A percentile compares a stretch with the other conserved stretches of the same genome.
Conservation (phyloP, 2,797 vertebrate genomes). For the Chlorospingus flavigularis region DNA sequence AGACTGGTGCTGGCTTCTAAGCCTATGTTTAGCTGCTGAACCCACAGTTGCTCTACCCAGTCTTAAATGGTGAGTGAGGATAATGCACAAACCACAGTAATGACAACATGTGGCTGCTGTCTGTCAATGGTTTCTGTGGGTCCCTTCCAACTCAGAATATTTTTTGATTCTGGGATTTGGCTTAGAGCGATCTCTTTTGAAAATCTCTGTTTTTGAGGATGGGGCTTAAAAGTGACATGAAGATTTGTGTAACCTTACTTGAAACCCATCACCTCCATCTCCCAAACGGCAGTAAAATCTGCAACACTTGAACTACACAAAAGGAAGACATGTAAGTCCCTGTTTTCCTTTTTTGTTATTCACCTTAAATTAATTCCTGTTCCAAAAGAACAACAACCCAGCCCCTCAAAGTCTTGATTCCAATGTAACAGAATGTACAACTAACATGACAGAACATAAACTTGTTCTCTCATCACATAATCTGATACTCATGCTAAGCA, state of each 20-base stretch:
- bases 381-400: background rate
- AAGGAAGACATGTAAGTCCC: background rate
- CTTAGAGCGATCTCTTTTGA: background rate
- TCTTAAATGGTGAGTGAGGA: background rate
- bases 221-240: background rate
- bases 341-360: background rate
- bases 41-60: background rate
- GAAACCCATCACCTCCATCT: background rate
- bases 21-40: background rate
- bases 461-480: background rate
- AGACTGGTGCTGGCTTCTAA: background rate
- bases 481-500: background rate
- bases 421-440: background rate
- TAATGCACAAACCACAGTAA: background rate
- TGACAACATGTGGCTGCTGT: background rate
- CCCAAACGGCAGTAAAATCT: background rate
- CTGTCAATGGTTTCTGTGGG: background rate
- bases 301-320: background rate
- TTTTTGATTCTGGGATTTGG: background rate
- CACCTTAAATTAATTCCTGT: background rate
- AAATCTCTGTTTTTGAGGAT: background rate
- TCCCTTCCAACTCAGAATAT: background rate
- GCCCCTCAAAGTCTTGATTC: accelerated
- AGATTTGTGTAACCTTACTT: background rate
- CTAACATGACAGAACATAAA: background rate